Evolutionary conservation across 2,888 invertebrate genomes (phyloP).

Genomic region (Autographa pulchrina): DNA sequence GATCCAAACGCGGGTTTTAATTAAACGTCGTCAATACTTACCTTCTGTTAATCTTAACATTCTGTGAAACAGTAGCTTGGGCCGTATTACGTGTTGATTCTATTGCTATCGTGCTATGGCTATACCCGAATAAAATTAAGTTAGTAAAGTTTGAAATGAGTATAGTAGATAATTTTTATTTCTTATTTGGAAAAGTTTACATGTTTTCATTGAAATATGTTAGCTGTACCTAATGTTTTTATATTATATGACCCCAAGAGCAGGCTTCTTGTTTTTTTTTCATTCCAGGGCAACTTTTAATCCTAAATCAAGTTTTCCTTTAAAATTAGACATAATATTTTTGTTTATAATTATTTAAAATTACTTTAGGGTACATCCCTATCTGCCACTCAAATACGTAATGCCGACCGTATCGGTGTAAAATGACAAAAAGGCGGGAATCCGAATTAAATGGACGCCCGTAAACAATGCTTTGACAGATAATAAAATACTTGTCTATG

Average conservation of each 20-base stretch:
- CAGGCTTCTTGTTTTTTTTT: too few species aligned
- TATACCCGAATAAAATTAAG: background rate
- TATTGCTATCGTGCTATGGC: slow-evolving; percentile 10
- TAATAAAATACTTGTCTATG: slow-evolving; percentile 71
- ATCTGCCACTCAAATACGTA: slow-evolving; percentile 40
- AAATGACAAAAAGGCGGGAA: slow-evolving; percentile 78
- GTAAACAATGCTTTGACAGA: slow-evolving; percentile 73
- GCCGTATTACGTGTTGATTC: slow-evolving; percentile 54
- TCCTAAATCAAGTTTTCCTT: too few species aligned
- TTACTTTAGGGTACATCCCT: too few species aligned
- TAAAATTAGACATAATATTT: too few species aligned
- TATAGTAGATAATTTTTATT: too few species aligned
- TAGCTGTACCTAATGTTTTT: too few species aligned
- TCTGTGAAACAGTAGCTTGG: slow-evolving; percentile 65
- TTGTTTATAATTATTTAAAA: too few species aligned
- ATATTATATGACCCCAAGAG: too few species aligned
- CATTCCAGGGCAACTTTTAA: too few species aligned
- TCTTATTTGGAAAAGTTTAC: too few species aligned
- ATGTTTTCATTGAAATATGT: too few species aligned
- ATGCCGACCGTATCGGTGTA: slow-evolving; percentile 61
- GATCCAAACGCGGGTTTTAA: slow-evolving; percentile 65
- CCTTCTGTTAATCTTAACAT: slow-evolving; percentile 76
- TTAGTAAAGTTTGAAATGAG: too few species aligned
- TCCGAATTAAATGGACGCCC: slow-evolving; percentile 71
- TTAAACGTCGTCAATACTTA: slow-evolving; percentile 72